Percentiles rank a stretch among this genome's conserved stretches.
These are phyloP conservation scores for Hydrocynus forskahlii DNA, from an alignment of 2,797 vertebrate genomes.

Conservation along the genomic window DNA sequence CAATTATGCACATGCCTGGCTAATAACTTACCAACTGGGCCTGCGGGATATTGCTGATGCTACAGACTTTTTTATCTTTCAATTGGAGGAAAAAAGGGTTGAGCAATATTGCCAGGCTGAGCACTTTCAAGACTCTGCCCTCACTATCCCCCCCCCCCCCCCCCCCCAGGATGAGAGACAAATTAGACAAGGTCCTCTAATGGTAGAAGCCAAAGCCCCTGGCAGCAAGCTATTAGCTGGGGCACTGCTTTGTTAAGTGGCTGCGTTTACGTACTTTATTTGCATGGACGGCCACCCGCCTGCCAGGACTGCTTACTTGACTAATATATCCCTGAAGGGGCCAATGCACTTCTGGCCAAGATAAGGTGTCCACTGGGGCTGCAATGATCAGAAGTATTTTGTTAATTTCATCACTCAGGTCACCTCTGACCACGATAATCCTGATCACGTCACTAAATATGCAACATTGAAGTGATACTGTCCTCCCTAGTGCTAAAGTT, in stretches of 20 bases:
- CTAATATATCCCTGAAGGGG: slow-evolving; percentile 70
- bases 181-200: slow-evolving; percentile 67
- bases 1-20: slow-evolving; percentile 40
- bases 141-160: slow-evolving; percentile 37
- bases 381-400: slow-evolving; percentile 61
- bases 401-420: slow-evolving; percentile 64
- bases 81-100: slow-evolving; percentile 20
- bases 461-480: too few species aligned
- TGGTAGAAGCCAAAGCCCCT: slow-evolving; percentile 66
- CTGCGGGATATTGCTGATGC: slow-evolving; percentile 68
- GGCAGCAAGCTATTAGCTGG: slow-evolving; percentile 71
- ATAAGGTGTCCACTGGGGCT: slow-evolving; percentile 58
- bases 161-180: slow-evolving; percentile 56
- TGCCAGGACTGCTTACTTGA: slow-evolving; percentile 54
- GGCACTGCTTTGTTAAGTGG: slow-evolving; percentile 72
- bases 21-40: slow-evolving; percentile 59
- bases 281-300: slow-evolving; percentile 72
- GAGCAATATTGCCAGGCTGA: slow-evolving; percentile 52
- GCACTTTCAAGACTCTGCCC: slow-evolving; percentile 59
- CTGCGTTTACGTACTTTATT: slow-evolving; percentile 71
- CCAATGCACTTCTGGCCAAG: slow-evolving; percentile 62
- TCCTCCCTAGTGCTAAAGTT: too few species aligned
- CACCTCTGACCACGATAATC: slow-evolving; percentile 60
- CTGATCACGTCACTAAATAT: neutral
- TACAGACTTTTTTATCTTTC: slow-evolving; percentile 58